Evolutionary conservation across 2,113 vertebrate species (phyloP), one percentile per base, ranked within the genome.

Genomic region (Coptodon bakossiorum): DNA sequence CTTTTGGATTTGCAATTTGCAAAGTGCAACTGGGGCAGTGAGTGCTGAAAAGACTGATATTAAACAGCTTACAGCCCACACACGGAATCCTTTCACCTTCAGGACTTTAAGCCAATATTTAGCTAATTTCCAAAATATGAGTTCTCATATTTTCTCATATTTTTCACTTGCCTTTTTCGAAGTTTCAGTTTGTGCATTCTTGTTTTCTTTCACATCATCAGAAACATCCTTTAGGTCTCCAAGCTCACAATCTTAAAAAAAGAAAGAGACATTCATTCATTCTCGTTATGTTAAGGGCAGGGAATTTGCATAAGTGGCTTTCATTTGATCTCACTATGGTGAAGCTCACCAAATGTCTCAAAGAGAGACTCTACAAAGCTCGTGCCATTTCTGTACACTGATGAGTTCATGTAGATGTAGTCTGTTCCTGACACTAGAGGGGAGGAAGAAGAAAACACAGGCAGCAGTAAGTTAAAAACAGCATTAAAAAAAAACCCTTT

Each of bases 301-400:
- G 22, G 22, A 73, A 48, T 45, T 45, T 73, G 13, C 73, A 52
- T 2, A 31, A 1, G 34, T 53, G 16, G 4, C 45, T 31, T 6
- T 52, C 17, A 9, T 56, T 24, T 71, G 5, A 68, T 53, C n/a
- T 79, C 71, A 22, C 2, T 2, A 3, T 16, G 2, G 11, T 8
- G 5, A 24, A 71, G 14, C 14, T 59, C 7, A 99, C 98, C 98
- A 54, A 99, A 99, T 61, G 97, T 98, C 88, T 99, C 98, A 78
- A 99, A 99, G 84, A 99, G 97, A 8, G 99, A 99, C 92, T 99
- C 99, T 82, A 99, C 98, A 3, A 99, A 99, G 94, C 99, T 99
- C 87, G 99, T 99, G 81, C 99, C 98, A 2, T 98, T 99, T 94
- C 97, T 97, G 89, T 98, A 97, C 48, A 98, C 96, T 0, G 97